Conservation (phyloP, 1,140 invertebrate species). For the Drosophila sechellia region DNA sequence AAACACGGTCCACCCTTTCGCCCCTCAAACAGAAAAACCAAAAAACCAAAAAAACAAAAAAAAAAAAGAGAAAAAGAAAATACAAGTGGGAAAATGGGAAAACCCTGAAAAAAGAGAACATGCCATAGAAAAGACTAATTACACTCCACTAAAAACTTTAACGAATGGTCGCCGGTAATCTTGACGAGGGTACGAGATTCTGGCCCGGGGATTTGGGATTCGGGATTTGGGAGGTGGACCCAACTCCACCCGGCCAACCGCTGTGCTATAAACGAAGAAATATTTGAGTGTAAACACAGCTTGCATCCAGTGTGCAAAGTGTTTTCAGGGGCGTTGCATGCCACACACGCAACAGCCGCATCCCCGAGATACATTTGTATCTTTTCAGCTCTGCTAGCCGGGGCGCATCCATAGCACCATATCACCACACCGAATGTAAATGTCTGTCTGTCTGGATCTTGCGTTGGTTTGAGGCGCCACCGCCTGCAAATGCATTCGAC, state of each 20-base stretch:
- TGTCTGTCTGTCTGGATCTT: conserved; percentile 34
- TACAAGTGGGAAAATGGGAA: neutral
- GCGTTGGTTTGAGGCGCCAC: conserved; percentile 10
- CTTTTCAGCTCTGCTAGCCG: conserved; percentile 32
- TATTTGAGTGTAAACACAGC: conserved; percentile 70
- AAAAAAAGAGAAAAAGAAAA: neutral
- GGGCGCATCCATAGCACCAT: neutral
- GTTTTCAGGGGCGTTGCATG: conserved; percentile 77
- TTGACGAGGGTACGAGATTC: conserved; percentile 34
- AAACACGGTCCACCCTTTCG: conserved; percentile 16
- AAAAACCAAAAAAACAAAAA: neutral
- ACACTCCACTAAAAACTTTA: conserved; percentile 70
- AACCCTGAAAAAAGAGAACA: conserved; percentile 17
- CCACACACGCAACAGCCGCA: conserved; percentile 42
- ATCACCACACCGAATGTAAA: conserved; percentile 50
- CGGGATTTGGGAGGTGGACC: neutral
- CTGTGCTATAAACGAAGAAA: conserved; percentile 67
- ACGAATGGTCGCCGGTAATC: conserved; percentile 64
- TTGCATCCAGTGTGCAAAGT: conserved; percentile 60
- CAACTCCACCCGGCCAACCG: conserved; percentile 42
- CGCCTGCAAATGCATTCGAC: conserved; percentile 65
- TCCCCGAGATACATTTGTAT: conserved; percentile 58
- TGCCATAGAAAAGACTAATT: conserved; percentile 67
- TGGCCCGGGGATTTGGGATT: neutral
- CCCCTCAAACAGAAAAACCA: neutral